Percentiles rank a stretch among this genome's conserved stretches.
phyloP scores from a whole-genome alignment of 2,797 vertebrate genomes.

The Poeciliopsis paucimaculata region DNA sequence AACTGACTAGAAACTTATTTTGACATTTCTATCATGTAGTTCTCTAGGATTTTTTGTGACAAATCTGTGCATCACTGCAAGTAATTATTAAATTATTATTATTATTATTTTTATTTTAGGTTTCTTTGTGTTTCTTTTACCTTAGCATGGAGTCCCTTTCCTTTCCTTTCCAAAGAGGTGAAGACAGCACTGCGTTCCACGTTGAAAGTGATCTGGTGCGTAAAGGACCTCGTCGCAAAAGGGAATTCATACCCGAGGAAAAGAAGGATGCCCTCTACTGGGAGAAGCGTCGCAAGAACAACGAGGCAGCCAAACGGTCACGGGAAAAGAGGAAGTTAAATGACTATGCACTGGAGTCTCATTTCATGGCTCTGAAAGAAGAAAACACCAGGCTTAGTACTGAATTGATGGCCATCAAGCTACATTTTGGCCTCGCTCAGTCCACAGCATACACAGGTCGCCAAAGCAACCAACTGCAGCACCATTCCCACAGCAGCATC shows the following conservation, averaged over 20 bases:
- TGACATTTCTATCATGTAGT: background rate
- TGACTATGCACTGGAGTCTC: conserved; percentile 85
- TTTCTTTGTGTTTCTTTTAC: background rate
- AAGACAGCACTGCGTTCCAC: background rate
- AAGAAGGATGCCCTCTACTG: conserved; percentile 91
- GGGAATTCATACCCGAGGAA: conserved; percentile 89
- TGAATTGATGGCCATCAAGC: conserved; percentile 84
- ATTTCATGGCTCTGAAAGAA: conserved; percentile 81
- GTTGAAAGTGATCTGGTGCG: conserved; percentile 31
- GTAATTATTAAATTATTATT: background rate
- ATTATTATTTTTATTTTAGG: conserved; percentile 37
- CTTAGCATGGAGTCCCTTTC: conserved; percentile 50
- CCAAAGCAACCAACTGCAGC: conserved; percentile 55
- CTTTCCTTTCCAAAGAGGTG: conserved; percentile 3
- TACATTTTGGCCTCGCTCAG: conserved; percentile 79
- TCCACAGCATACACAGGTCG: conserved; percentile 35
- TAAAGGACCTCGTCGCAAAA: conserved; percentile 78
- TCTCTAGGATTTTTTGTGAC: background rate
- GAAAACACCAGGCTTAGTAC: conserved; percentile 86
- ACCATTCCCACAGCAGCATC: conserved; percentile 26
- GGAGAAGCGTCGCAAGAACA: conserved; percentile 94
- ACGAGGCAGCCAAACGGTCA: conserved; percentile 91
- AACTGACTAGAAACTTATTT: background rate
- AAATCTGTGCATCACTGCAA: background rate
- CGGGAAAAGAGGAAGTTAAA: conserved; percentile 89